phyloP scores from a whole-genome alignment of 2,113 vertebrate species.

The Aspiorhynchus laticeps region DNA sequence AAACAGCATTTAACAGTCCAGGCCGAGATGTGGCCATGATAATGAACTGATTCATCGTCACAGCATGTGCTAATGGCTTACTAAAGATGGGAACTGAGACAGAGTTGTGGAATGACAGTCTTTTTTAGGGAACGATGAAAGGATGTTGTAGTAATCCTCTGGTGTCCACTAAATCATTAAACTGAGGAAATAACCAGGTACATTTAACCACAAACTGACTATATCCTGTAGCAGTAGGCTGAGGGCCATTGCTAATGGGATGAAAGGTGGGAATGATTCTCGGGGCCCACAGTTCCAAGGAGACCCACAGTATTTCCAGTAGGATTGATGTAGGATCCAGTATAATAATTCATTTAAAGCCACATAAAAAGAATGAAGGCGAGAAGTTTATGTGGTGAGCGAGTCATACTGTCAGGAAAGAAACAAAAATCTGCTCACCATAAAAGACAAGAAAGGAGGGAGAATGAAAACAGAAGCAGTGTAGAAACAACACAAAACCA shows the following conservation, averaged over 20 bases:
- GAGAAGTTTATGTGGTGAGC: background rate
- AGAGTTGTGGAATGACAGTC: background rate
- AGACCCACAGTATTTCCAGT: background rate
- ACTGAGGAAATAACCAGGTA: slow-evolving; percentile 28
- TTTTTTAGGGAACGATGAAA: slow-evolving; percentile 11
- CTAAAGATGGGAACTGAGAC: slow-evolving; percentile 1
- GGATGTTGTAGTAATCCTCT: background rate
- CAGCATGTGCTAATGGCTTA: background rate
- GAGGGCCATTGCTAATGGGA: background rate
- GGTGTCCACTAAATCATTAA: slow-evolving; percentile 24
- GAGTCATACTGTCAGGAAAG: background rate
- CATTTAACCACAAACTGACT: slow-evolving; percentile 21
- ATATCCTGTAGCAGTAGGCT: background rate
- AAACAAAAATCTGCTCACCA: background rate
- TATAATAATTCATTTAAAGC: background rate
- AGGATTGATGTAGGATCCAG: background rate
- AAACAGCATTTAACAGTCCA: slow-evolving; percentile 42
- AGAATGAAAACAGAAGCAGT: background rate
- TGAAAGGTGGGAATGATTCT: slow-evolving; percentile 31
- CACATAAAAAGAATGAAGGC: background rate
- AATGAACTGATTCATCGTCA: slow-evolving; percentile 45
- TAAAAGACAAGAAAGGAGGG: background rate
- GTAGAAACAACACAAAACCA: background rate
- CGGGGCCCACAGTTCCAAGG: background rate
- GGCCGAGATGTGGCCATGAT: slow-evolving; percentile 7